Conservation (phyloP, 2,113 vertebrate genomes). For the Oxyura jamaicensis region DNA sequence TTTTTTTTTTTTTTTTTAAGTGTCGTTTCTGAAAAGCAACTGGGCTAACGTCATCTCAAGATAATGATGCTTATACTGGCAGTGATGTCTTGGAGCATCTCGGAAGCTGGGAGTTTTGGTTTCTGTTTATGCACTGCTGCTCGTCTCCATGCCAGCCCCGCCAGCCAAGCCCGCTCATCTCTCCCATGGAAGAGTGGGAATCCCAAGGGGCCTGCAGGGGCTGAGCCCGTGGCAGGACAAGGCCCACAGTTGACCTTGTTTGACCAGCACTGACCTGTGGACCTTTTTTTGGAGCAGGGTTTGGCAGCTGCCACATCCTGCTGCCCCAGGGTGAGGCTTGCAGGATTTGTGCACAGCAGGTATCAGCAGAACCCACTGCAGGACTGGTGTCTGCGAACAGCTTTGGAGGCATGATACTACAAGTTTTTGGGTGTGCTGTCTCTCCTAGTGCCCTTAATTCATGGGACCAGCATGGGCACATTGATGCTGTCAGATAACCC, state of each 20-base stretch:
- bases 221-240: not conserved
- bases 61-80: not conserved
- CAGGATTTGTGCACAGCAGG: not conserved
- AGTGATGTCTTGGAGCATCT: not conserved
- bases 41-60: not conserved
- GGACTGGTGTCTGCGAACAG: not conserved
- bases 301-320: not conserved
- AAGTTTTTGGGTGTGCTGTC: not conserved
- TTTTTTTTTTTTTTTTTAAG: too few relatives aligned
- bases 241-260: not conserved
- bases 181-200: not conserved
- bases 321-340: not conserved
- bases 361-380: not conserved
- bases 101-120: not conserved
- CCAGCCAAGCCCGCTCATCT: not conserved
- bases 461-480: not conserved
- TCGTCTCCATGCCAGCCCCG: not conserved
- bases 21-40: not conserved
- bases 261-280: not conserved
- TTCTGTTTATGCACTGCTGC: not conserved
- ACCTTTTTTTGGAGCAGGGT: not conserved
- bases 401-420: not conserved
- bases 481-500: not conserved
- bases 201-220: not conserved
- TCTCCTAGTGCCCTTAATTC: not conserved